These are phyloP conservation scores for Channallabes apus DNA, from an alignment of 2,797 vertebrate species.

Conservation along the genomic window DNA sequence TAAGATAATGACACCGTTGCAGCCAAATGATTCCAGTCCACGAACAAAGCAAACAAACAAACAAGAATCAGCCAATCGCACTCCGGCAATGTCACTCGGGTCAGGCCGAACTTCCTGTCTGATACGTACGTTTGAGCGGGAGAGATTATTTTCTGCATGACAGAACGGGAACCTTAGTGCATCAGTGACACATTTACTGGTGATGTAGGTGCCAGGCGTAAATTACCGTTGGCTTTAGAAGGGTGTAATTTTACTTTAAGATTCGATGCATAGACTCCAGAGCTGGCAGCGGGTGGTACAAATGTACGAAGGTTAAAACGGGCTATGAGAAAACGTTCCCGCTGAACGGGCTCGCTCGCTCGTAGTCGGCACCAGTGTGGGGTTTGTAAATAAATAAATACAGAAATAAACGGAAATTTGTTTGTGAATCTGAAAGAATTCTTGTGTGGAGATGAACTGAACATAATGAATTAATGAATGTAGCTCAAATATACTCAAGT, in stretches of 20 bases:
- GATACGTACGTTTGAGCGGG: constrained; percentile 23
- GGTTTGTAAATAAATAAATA: no score
- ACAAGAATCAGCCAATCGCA: constrained; percentile 70
- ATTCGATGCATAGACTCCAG: neutral
- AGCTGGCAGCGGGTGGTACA: neutral
- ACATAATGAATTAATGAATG: neutral
- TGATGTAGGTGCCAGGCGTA: constrained; percentile 3
- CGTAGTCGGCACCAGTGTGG: no score
- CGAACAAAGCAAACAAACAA: constrained; percentile 52
- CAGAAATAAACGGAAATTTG: no score
- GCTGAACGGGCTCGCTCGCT: no score
- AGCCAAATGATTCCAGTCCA: constrained; percentile 65
- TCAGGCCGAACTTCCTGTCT: constrained; percentile 61
- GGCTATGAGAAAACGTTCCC: neutral
- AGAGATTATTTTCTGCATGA: constrained; percentile 36
- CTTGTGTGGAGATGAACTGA: neutral
- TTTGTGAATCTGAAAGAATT: neutral
- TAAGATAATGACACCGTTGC: constrained; percentile 69
- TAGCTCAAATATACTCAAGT: no score
- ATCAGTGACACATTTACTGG: constrained; percentile 14
- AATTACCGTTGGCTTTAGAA: constrained; percentile 34
- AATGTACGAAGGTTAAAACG: neutral
- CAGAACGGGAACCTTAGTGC: constrained; percentile 13
- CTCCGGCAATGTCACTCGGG: constrained; percentile 71
- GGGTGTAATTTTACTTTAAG: constrained; percentile 37